Evolutionary conservation across 2,113 vertebrate species (phyloP).

Genomic region (Pedetes capensis): DNA sequence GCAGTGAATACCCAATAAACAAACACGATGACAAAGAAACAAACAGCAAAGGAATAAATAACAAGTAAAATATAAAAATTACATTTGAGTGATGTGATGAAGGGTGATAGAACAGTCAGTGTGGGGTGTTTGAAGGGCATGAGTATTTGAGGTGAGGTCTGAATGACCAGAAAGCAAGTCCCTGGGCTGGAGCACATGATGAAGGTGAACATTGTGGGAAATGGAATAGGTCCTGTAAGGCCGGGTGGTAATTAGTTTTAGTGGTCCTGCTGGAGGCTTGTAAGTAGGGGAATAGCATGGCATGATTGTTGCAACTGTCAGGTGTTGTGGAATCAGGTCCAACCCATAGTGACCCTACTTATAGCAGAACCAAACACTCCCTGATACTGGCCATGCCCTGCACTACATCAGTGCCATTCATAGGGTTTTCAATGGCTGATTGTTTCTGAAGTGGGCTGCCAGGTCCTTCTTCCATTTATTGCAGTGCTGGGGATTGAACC

Average conservation of each 20-base stretch:
- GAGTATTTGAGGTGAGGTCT: background rate
- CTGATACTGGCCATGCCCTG: too few species aligned
- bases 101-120: background rate
- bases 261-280: accelerated
- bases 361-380: too few species aligned
- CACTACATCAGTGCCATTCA: too few species aligned
- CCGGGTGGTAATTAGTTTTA: background rate
- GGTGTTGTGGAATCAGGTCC: too few species aligned
- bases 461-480: too few species aligned
- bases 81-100: background rate
- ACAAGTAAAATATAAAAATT: background rate
- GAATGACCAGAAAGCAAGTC: background rate
- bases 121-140: background rate
- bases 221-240: background rate
- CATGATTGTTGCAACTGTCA: too few species aligned
- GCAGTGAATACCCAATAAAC: background rate
- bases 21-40: background rate
- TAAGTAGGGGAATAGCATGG: background rate
- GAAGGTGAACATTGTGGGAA: background rate
- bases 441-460: too few species aligned
- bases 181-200: background rate
- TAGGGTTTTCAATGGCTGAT: too few species aligned
- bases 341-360: too few species aligned
- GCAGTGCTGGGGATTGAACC: too few species aligned
- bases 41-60: background rate